Base-by-base conservation (phyloP, 2,888 invertebrate species). In the Eueremaeus valkanovi region DNA sequence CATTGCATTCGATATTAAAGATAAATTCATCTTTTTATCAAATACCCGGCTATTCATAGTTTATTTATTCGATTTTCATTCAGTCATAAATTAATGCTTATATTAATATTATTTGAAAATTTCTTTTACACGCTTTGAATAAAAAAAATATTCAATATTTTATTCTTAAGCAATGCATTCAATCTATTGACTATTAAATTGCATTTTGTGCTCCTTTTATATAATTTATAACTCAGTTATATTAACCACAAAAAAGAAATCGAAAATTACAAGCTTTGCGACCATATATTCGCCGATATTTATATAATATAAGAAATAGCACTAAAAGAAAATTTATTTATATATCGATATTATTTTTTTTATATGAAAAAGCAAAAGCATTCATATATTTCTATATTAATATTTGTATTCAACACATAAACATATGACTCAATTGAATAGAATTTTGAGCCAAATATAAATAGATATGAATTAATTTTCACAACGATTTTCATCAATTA, bases 401-500 rank as follows among this genome's bases (percentile, higher is more conserved):
- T n/a, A n/a, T n/a, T n/a, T n/a, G 21, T 51, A 21, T 51, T 18
- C 8, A 51, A n/a, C 5, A 51, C 21, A 51, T 51, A 21, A n/a
- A 51, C 11, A 45, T 45, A 45, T 13, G 18, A n/a, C 21, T 21
- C 51, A 51, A 51, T n/a, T 51, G 51, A 51, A 51, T 18, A 2
- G 61, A 33, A 61, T 29, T 61, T 61, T 3, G 13, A 61, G 24
- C 21, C 8, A 27, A 61, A 61, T 61, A 24, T 61, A 61, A 61
- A 61, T 61, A 29, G 61, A 61, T 61, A 29, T 8, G 16, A 31
- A 61, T 61, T 61, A 16, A 61, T 61, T 61, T 29, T 16, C 3
- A 31, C n/a, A n/a, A 18, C 21, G 11, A 29, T 61, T 61, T 61
- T 16, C 61, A 61, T 61, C 31, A 61, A 61, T 61, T 61, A 61